A percentile compares a stretch with the other conserved stretches of the same genome.
These are phyloP conservation scores for Anser brachyrhynchus DNA, from an alignment of 2,113 vertebrate genomes.

Conservation along the genomic window DNA sequence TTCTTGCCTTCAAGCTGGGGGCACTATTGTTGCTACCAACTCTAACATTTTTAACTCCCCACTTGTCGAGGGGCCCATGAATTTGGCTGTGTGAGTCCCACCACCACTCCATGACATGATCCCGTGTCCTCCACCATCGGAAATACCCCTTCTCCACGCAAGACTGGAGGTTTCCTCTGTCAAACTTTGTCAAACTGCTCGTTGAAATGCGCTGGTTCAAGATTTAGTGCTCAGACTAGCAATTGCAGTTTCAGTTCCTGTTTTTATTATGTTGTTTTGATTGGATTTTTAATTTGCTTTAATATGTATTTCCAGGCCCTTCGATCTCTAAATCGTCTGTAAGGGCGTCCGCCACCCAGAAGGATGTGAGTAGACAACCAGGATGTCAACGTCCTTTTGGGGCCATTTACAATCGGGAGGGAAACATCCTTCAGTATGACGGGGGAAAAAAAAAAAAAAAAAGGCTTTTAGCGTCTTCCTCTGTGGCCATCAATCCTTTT, in stretches of 20 bases:
- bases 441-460: background rate
- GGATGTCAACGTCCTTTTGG: background rate
- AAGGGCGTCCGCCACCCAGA: background rate
- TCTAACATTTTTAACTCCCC: background rate
- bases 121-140: accelerated
- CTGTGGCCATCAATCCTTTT: background rate
- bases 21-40: background rate
- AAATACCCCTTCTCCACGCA: background rate
- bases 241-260: background rate
- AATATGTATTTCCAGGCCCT: background rate
- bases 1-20: background rate
- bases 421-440: background rate
- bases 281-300: constrained; percentile 46
- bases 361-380: background rate
- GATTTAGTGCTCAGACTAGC: background rate
- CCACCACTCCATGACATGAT: accelerated
- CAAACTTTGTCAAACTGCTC: background rate
- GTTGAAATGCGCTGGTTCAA: background rate
- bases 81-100: background rate
- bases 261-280: constrained; percentile 7
- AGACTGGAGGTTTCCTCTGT: background rate
- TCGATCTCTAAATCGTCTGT: background rate
- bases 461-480: background rate
- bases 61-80: background rate
- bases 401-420: background rate